Conservation (phyloP, 2,113 vertebrate species). For the Nothoprocta pentlandii region DNA sequence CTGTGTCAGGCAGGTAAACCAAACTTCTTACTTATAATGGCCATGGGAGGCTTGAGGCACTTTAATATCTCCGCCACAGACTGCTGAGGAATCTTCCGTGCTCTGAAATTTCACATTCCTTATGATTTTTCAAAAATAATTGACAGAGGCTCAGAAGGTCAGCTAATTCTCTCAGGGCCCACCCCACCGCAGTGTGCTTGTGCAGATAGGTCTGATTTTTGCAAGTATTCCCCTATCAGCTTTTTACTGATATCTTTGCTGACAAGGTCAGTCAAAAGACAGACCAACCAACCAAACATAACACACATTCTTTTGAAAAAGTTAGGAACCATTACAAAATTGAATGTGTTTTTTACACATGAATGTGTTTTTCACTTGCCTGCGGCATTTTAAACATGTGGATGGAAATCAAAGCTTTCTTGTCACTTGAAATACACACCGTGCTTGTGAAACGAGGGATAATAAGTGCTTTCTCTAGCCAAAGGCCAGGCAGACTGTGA, state of each 20-base stretch:
- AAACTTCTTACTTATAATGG: slow-evolving; percentile 14
- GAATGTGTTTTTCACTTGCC: background rate
- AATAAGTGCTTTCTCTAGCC: background rate
- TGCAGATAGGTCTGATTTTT: slow-evolving; percentile 45
- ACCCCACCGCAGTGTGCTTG: background rate
- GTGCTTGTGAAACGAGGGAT: background rate
- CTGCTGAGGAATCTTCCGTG: slow-evolving; percentile 33
- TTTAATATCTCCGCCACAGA: slow-evolving; percentile 17
- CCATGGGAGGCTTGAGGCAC: background rate
- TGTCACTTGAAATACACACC: background rate
- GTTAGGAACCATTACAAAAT: background rate
- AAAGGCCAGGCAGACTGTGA: background rate
- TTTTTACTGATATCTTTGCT: slow-evolving; percentile 31
- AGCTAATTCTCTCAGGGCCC: slow-evolving; percentile 24
- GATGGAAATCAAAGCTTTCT: background rate
- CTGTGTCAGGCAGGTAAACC: background rate
- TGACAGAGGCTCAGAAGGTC: slow-evolving; percentile 52
- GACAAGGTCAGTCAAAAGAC: slow-evolving; percentile 40
- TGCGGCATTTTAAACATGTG: background rate
- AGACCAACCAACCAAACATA: background rate
- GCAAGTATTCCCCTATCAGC: slow-evolving; percentile 37
- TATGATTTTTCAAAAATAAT: slow-evolving; percentile 40
- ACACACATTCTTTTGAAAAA: background rate
- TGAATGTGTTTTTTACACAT: background rate
- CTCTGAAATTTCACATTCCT: background rate